These are phyloP conservation scores for Spodoptera litura DNA, from an alignment of 1,140 invertebrate genomes.

Conservation along the genomic window DNA sequence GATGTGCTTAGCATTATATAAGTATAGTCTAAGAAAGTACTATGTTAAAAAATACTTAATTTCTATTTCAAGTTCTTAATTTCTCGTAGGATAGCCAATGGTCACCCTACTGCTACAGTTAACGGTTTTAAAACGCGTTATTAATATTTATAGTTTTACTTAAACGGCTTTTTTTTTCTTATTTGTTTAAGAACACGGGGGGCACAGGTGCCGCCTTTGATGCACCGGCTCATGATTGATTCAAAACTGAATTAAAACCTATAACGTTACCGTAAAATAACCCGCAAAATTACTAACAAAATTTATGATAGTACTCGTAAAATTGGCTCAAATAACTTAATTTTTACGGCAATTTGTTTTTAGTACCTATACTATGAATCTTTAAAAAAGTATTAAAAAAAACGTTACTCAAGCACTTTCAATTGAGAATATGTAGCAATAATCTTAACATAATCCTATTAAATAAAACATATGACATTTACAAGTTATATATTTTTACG, in stretches of 20 bases:
- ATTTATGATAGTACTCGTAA: constrained; percentile 58
- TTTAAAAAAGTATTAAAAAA: neutral
- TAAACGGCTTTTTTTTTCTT: constrained; percentile 74
- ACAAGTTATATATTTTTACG: neutral
- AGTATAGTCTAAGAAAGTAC: neutral
- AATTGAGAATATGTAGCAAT: no score
- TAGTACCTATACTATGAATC: neutral
- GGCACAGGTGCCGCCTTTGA: constrained; percentile 78
- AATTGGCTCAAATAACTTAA: constrained; percentile 55
- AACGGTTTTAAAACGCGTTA: constrained; percentile 69
- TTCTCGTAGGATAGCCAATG: constrained; percentile 44
- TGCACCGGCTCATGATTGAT: constrained; percentile 57
- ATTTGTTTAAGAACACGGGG: constrained; percentile 78
- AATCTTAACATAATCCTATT: neutral
- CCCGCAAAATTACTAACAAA: constrained; percentile 57
- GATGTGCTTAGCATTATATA: no score
- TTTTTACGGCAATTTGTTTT: constrained; percentile 39
- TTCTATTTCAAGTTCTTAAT: neutral
- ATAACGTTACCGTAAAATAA: constrained; percentile 56
- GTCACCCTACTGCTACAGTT: constrained; percentile 65
- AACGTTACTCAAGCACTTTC: no score
- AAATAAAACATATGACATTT: neutral
- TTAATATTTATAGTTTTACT: constrained; percentile 79
- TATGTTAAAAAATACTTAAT: neutral
- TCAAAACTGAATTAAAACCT: constrained; percentile 58